Base-by-base conservation (phyloP, 1,140 invertebrate genomes). In the Drosophila guanche region DNA sequence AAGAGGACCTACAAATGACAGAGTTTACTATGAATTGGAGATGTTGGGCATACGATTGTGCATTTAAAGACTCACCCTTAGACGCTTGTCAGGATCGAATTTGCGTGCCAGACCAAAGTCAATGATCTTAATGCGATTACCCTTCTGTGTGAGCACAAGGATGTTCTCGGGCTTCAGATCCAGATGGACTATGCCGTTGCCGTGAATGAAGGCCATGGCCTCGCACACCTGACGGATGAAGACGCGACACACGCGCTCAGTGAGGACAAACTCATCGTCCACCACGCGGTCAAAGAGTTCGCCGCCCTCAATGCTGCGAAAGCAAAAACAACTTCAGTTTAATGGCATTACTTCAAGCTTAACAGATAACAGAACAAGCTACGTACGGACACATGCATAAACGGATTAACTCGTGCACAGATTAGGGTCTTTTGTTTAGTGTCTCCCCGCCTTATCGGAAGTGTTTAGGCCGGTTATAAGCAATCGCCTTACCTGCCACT, bases 101-200 rank as follows among this genome's bases (percentile, higher is more conserved):
- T 97, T 95, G 62, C 98, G 93, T 0, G 98, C 98, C 54, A 99
- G 92, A 14, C 98, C 98, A 92, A 99, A 99, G 92, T 99, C 98
- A 65, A 99, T 99, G 70, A 99, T 98, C 93, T 99, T 99, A 76
- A 99, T 98, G 74, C 98, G 94, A 91, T 99, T 99, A 5, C 98
- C 98, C 33, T 96, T 95, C 91, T 97, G 96, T 54, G 98, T 97
- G 22, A 99, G 93, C 88, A 98, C 99, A 1, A 99, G 92, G 79
- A 99, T 98, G 91, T 99, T 99, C 92, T 99, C 98, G 10, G 98
- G 98, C 96, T 99, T 99, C 93, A 99, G 95, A 92, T 99, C 98
- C 12, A 99, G 93, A 94, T 99, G 98, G 25, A 99, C 92, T 69
- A 99, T 98, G 83, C 96, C 96, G 90, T 98, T 96, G 16, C 95